Conservation (phyloP, 2,797 vertebrate genomes). For the Labroides dimidiatus region DNA sequence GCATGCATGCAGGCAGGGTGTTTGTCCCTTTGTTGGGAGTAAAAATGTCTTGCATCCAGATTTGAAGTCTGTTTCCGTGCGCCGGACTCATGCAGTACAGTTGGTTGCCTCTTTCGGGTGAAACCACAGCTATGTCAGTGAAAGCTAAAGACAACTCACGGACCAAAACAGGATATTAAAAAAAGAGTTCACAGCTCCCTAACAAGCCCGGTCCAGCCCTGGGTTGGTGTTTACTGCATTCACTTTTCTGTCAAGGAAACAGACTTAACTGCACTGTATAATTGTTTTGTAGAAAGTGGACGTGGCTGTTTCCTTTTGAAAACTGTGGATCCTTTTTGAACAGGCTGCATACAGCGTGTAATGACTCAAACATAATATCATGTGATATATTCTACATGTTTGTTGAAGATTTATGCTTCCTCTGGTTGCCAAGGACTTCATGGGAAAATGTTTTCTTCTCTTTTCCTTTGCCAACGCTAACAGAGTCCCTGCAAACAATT, state of each 20-base stretch:
- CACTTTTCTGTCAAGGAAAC: conserved; percentile 53
- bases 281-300: conserved; percentile 50
- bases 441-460: neutral
- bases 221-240: conserved; percentile 59
- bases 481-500: neutral
- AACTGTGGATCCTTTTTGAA: conserved; percentile 3
- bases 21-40: conserved; percentile 22
- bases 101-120: conserved; percentile 56
- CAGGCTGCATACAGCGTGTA: conserved; percentile 13
- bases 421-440: neutral
- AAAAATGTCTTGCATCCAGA: conserved; percentile 35
- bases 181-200: conserved; percentile 68
- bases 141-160: conserved; percentile 69
- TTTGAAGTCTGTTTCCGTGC: conserved; percentile 36
- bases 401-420: neutral
- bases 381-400: conserved; percentile 6
- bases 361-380: neutral
- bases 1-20: conserved; percentile 18
- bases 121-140: conserved; percentile 76
- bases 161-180: conserved; percentile 73
- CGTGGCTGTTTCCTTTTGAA: conserved; percentile 27
- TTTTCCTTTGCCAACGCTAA: neutral
- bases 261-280: conserved; percentile 47
- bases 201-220: conserved; percentile 59
- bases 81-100: conserved; percentile 44